Conservation (phyloP, 2,113 vertebrate genomes). For the Egretta garzetta region DNA sequence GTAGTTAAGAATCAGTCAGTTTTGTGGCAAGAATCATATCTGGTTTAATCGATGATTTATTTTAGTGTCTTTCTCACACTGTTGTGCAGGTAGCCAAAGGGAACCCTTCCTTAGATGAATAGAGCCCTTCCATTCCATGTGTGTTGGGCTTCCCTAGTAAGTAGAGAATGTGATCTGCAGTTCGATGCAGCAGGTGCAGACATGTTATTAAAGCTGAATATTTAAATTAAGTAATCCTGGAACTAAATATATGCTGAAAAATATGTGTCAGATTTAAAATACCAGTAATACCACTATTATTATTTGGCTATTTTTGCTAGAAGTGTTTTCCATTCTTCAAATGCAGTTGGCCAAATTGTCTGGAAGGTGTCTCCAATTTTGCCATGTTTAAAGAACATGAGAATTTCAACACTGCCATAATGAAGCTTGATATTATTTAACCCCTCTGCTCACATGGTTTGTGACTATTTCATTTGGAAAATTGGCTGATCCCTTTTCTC, state of each 20-base stretch:
- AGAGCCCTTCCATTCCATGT: neutral
- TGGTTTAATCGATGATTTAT: neutral
- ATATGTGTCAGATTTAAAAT: rapidly evolving
- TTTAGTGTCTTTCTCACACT: neutral
- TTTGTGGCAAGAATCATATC: neutral
- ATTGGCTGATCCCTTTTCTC: neutral
- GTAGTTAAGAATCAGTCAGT: neutral
- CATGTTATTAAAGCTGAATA: neutral
- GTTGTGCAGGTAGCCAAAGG: neutral
- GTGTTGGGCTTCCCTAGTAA: neutral
- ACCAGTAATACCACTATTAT: neutral
- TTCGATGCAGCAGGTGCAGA: neutral
- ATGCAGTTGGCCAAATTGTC: neutral
- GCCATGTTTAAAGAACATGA: neutral
- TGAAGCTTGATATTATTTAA: neutral
- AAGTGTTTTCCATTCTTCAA: neutral
- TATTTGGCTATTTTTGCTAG: neutral
- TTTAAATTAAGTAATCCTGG: neutral
- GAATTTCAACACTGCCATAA: neutral
- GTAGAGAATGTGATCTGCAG: neutral
- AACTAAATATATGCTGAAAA: neutral
- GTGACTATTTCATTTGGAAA: neutral
- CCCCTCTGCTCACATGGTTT: neutral
- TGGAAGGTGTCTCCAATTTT: neutral
- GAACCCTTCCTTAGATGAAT: neutral